A percentile compares a stretch with the other conserved stretches of the same genome.
These are phyloP conservation scores for Mesocentrotus franciscanus DNA, from an alignment of 53 echinoderm and acorn worm species.

Conservation along the genomic window DNA sequence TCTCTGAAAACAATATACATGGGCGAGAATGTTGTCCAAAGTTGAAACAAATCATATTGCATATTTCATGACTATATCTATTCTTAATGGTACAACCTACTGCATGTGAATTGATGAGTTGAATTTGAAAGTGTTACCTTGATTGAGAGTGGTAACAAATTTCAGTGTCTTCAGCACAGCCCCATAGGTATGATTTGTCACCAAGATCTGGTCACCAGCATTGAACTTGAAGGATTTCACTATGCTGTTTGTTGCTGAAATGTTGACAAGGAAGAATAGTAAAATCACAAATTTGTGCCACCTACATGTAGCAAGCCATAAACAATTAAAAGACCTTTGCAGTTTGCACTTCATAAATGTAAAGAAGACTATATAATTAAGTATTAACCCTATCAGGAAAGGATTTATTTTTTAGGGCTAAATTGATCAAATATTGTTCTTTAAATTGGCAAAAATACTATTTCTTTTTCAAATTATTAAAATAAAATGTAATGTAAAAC, in stretches of 20 bases:
- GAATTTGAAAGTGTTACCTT: not conserved
- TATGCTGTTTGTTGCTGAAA: constrained; percentile 78
- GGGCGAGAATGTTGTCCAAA: too few species aligned
- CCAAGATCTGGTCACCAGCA: constrained; percentile 78
- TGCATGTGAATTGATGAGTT: not conserved
- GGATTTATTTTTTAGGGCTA: too few species aligned
- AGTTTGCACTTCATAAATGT: not conserved
- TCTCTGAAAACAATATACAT: too few species aligned
- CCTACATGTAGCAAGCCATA: not conserved
- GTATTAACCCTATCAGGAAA: not conserved
- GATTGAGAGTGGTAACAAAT: constrained; percentile 32
- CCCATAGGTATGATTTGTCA: constrained; percentile 79
- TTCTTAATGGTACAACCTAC: not conserved
- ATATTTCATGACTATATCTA: not conserved
- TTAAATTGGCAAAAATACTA: too few species aligned
- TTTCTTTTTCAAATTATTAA: too few species aligned
- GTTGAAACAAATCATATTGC: too few species aligned
- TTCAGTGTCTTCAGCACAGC: constrained; percentile 71
- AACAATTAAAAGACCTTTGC: not conserved
- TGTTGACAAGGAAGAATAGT: not conserved
- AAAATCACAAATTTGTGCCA: not conserved
- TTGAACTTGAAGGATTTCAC: constrained; percentile 71
- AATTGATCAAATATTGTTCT: too few species aligned
- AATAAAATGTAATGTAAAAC: too few species aligned
- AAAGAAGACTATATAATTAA: too few species aligned